These are phyloP conservation scores for Theropithecus gelada DNA, from an alignment of 2,113 vertebrate species.

Conservation along the genomic window DNA sequence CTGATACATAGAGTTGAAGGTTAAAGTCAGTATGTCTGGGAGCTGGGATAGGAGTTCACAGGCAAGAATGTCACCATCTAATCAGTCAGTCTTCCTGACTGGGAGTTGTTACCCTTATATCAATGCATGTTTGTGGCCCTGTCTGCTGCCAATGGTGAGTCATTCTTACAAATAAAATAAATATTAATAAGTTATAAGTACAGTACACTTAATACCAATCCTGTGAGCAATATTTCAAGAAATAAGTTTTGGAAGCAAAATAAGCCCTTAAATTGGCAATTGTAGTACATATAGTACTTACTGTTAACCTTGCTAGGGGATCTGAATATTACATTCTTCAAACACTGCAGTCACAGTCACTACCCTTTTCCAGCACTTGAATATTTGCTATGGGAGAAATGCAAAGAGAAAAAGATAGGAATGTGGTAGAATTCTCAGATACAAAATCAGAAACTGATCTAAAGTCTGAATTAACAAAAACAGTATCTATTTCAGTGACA, in stretches of 20 bases:
- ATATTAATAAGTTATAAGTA: constrained; percentile 61
- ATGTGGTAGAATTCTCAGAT: constrained; percentile 1
- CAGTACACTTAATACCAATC: constrained; percentile 47
- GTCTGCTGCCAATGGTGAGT: constrained; percentile 34
- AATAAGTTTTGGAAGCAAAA: constrained; percentile 61
- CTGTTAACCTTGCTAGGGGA: constrained; percentile 41
- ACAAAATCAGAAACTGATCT: constrained; percentile 42
- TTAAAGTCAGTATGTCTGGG: not conserved
- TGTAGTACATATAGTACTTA: not conserved
- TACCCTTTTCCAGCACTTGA: constrained; percentile 50
- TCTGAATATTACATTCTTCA: constrained; percentile 50
- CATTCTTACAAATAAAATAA: constrained; percentile 64
- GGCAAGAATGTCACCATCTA: not conserved
- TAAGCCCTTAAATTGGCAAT: constrained; percentile 58
- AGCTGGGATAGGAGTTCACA: not conserved
- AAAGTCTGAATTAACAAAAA: constrained; percentile 33
- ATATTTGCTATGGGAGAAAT: constrained; percentile 42
- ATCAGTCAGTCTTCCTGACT: not conserved
- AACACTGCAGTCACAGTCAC: constrained; percentile 16
- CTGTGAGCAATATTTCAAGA: constrained; percentile 42
- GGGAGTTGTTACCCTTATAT: not conserved
- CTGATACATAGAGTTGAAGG: not conserved
- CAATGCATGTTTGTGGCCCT: not conserved
- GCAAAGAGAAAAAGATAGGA: constrained; percentile 36
- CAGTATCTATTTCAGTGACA: constrained; percentile 2